A percentile compares a stretch with the other conserved stretches of the same genome.
Evolutionary conservation across 2,888 invertebrate genomes (phyloP).

Genomic region (Agrilus cyanescens): DNA sequence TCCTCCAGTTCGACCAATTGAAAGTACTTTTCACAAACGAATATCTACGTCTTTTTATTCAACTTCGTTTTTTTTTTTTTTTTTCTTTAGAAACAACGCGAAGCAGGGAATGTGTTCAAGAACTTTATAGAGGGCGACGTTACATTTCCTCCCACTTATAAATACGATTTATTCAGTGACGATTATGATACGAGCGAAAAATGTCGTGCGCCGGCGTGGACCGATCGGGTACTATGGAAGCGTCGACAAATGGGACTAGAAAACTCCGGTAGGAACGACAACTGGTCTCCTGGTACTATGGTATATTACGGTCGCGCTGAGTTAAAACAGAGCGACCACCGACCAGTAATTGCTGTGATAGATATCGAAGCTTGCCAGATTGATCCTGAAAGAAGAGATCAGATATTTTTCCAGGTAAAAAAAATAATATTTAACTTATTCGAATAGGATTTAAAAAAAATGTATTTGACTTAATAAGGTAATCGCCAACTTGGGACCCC

Average conservation of each 20-base stretch:
- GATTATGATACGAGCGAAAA: slow-evolving; percentile 99
- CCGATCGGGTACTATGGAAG: slow-evolving; percentile 93
- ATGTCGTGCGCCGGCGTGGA: slow-evolving; percentile 94
- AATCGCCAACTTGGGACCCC: slow-evolving; percentile 80
- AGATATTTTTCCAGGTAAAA: slow-evolving; percentile 58
- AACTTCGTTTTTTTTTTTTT: neutral
- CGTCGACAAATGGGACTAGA: slow-evolving; percentile 63
- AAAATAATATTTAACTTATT: too few species aligned
- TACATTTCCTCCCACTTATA: slow-evolving; percentile 92
- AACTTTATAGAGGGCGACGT: slow-evolving; percentile 89
- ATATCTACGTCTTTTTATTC: neutral
- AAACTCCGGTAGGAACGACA: slow-evolving; percentile 43
- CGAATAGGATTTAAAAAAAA: slow-evolving; percentile 38
- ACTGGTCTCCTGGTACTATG: slow-evolving; percentile 67
- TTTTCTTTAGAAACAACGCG: slow-evolving; percentile 52
- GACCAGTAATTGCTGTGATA: slow-evolving; percentile 87
- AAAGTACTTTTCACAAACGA: slow-evolving; percentile 30
- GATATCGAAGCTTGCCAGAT: slow-evolving; percentile 79
- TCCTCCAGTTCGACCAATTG: slow-evolving; percentile 83
- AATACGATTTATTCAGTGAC: slow-evolving; percentile 96
- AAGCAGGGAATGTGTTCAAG: slow-evolving; percentile 74
- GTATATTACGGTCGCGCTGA: slow-evolving; percentile 88
- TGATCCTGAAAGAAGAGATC: slow-evolving; percentile 61
- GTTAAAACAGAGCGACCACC: slow-evolving; percentile 93
- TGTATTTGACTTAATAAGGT: slow-evolving; percentile 34